A percentile compares a stretch with the other conserved stretches of the same genome.
phyloP scores from a whole-genome alignment of 1,140 invertebrate genomes.

The Thaumatotibia leucotreta region DNA sequence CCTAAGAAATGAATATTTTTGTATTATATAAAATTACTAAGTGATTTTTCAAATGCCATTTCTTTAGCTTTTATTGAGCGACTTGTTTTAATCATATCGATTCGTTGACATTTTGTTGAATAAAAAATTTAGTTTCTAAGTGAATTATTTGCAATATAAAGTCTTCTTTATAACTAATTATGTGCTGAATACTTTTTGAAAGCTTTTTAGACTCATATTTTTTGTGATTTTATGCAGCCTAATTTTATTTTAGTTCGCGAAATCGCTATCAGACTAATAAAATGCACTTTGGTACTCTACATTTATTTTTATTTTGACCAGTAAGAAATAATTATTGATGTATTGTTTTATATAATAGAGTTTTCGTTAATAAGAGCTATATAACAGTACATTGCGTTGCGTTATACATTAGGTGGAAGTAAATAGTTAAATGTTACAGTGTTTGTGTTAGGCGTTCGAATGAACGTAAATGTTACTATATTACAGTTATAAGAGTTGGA shows the following conservation, averaged over 20 bases:
- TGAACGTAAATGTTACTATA: not conserved
- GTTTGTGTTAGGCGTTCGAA: not conserved
- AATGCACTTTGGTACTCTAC: not conserved
- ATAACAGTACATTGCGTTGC: constrained; percentile 3
- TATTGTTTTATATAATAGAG: not conserved
- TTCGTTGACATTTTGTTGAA: constrained; percentile 28
- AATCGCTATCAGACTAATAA: constrained; percentile 17
- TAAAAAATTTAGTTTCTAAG: constrained; percentile 18
- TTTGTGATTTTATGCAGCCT: not conserved
- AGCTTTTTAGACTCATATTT: not conserved
- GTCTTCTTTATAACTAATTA: not conserved
- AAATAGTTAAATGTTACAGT: not conserved
- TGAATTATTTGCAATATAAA: constrained; percentile 8
- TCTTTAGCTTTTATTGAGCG: constrained; percentile 59
- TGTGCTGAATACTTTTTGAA: not conserved
- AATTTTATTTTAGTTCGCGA: not conserved
- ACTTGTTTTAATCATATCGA: constrained; percentile 32
- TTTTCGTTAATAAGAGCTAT: not conserved
- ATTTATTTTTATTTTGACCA: not conserved
- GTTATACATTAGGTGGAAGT: not conserved
- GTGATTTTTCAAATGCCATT: constrained; percentile 53
- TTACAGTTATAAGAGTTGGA: not conserved
- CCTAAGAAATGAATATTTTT: constrained; percentile 53
- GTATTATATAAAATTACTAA: constrained; percentile 44
- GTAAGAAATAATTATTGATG: not conserved